These are phyloP conservation scores for Caenorhabditis japonica DNA, from an alignment of 2,888 invertebrate species.

Conservation along the genomic window DNA sequence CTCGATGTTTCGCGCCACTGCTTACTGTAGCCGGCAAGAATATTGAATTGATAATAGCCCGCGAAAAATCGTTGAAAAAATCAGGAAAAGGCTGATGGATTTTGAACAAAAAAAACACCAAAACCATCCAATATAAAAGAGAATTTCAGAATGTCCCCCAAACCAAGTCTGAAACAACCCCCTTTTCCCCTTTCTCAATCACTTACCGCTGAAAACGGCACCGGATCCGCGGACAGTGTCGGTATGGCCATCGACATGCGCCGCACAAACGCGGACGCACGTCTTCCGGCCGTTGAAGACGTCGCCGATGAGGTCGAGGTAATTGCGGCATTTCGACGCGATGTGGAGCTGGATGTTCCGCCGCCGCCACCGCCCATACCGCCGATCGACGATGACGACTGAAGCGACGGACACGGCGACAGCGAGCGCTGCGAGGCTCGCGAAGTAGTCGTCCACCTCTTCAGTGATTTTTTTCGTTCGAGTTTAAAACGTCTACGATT, in stretches of 20 bases:
- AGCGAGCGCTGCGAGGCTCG: conserved; percentile 44
- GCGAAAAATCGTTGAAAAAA: no score
- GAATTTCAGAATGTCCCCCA: no score
- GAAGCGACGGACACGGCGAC: conserved; percentile 49
- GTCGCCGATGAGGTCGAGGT: conserved; percentile 50
- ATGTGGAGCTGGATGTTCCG: conserved; percentile 15
- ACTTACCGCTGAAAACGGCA: conserved; percentile 68
- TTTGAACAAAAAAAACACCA: no score
- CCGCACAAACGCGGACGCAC: conserved; percentile 72
- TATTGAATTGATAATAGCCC: no score
- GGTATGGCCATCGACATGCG: conserved; percentile 75
- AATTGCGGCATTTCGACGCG: conserved; percentile 50
- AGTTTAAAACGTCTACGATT: no score
- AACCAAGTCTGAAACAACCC: no score
- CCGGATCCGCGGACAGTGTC: conserved; percentile 71
- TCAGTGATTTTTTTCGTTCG: no score
- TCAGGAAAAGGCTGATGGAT: no score
- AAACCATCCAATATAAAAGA: no score
- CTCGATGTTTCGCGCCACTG: no score
- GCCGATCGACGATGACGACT: conserved; percentile 45
- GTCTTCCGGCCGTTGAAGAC: conserved; percentile 53
- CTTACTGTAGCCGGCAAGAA: no score
- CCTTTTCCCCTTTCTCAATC: no score
- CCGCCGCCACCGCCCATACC: conserved; percentile 29
- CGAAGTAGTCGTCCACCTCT: conserved; percentile 41